Conservation (phyloP, 2,888 invertebrate genomes). For the Branchellion lobata region DNA sequence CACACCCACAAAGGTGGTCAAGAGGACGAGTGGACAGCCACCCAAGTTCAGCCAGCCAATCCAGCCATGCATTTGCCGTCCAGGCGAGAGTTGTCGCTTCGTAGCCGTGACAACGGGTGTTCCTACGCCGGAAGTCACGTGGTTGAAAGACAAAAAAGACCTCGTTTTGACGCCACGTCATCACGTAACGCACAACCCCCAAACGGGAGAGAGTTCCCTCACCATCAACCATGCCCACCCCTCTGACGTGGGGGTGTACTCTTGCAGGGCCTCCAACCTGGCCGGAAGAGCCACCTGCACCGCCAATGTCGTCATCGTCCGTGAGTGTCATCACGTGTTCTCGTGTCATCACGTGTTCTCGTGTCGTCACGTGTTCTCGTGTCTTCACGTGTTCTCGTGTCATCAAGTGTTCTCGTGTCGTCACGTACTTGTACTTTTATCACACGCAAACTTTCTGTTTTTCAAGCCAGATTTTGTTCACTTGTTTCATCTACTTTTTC, state of each 20-base stretch:
- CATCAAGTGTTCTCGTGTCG: not conserved
- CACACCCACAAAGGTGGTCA: constrained; percentile 49
- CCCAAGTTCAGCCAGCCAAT: constrained; percentile 52
- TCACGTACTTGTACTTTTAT: not conserved
- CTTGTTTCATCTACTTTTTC: not conserved
- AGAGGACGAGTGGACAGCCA: constrained; percentile 52
- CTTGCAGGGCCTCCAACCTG: constrained; percentile 86
- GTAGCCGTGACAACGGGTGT: constrained; percentile 77
- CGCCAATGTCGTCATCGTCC: constrained; percentile 72
- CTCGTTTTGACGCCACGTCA: constrained; percentile 43
- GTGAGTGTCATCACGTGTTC: no score
- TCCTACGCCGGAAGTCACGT: constrained; percentile 70
- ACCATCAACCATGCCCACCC: constrained; percentile 78
- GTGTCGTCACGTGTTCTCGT: not conserved
- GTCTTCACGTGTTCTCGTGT: not conserved
- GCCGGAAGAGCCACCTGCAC: constrained; percentile 80
- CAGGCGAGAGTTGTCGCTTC: constrained; percentile 73
- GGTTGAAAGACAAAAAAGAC: constrained; percentile 70
- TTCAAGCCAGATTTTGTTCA: not conserved
- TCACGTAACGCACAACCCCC: constrained; percentile 51
- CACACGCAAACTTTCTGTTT: no score
- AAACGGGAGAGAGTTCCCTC: constrained; percentile 71
- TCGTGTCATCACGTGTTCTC: not conserved
- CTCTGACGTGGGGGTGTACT: constrained; percentile 81
- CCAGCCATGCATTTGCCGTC: constrained; percentile 61